Base-by-base conservation (phyloP, 2,113 vertebrate genomes). In the Diphyllodes magnificus region DNA sequence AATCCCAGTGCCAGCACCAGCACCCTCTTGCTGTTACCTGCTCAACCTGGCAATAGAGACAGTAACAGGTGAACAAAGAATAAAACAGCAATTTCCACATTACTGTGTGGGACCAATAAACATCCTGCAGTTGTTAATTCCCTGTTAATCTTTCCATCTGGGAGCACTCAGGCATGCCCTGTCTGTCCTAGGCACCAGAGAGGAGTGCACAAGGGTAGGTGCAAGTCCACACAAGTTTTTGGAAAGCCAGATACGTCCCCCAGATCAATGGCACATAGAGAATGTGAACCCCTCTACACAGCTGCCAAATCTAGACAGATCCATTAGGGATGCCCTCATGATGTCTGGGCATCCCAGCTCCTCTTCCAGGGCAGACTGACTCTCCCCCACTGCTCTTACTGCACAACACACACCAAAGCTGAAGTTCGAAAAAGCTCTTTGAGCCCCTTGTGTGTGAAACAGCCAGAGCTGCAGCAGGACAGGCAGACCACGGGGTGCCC, bases 221-320 rank as follows among this genome's bases (percentile, higher is more conserved):
- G 65, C 25, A 79, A 30, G 51, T 9, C 35, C 35, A 7, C 4
- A 15, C 11, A 15, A 7, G 17, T 14, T 59, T 60, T 53, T 51
- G 49, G 53, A 76, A 75, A 82, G 33, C 2, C 30, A 51, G 47
- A 15, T 4, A 1, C 5, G 0, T 11, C 25, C 35, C 5, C 15
- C 70, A 28, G 28, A 13, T 2, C 13, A 59, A 40, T 0, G 17
- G 42, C 47, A 40, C 9, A 2, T 1, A 15, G 33, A 69, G 1
- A 19, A 12, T 0, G 0, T 5, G 40, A n/a, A 35, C 15, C 40
- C 17, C 40, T 50, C 30, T 6, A 1, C 22, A 3, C 0, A 63
- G 39, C 30, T n/a, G 39, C 15, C 42, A 44, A 45, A 30, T 8
- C 27, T 1, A 27, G 40, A 16, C 20, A 50, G 35, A 35, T 15